Percentiles rank a stretch among this genome's conserved stretches.
Conservation (phyloP, 1,140 invertebrate species). For the Diorhabda carinulata region DNA sequence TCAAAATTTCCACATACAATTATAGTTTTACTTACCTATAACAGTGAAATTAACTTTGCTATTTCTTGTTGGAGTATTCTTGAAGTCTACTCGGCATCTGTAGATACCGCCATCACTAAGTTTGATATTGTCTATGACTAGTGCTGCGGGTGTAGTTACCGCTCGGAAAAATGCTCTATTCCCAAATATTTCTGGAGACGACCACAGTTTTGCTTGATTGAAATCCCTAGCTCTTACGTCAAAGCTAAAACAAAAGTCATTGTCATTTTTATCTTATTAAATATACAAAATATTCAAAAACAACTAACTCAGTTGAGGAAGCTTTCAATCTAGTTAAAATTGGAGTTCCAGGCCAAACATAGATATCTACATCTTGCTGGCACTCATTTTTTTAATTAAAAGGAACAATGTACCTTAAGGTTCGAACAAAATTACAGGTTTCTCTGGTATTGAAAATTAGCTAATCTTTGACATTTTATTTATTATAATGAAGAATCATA, state of each 20-base stretch:
- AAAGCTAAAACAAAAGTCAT: slow-evolving; percentile 59
- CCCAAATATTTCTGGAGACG: slow-evolving; percentile 72
- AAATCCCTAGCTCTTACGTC: slow-evolving; percentile 72
- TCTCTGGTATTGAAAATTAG: too few species aligned
- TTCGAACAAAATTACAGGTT: too few species aligned
- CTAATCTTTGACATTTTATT: too few species aligned
- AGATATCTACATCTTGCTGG: too few species aligned
- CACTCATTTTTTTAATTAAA: too few species aligned
- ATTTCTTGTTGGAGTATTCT: slow-evolving; percentile 80
- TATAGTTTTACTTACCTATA: slow-evolving; percentile 63
- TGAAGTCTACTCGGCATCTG: slow-evolving; percentile 83
- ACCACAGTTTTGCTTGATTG: slow-evolving; percentile 73
- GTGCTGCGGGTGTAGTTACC: slow-evolving; percentile 61
- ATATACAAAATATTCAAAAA: not conserved
- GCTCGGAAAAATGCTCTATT: slow-evolving; percentile 71
- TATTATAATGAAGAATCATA: too few species aligned
- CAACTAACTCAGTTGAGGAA: too few species aligned
- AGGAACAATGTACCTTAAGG: too few species aligned
- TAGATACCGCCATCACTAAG: slow-evolving; percentile 77
- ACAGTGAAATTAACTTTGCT: slow-evolving; percentile 82
- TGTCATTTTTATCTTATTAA: not conserved
- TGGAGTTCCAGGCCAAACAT: too few species aligned
- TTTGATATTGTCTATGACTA: slow-evolving; percentile 69
- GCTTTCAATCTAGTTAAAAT: too few species aligned
- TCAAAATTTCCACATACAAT: too few species aligned